Evolutionary conservation across 2,888 invertebrate species (phyloP).

Genomic region (Pristionchus maxplancki): DNA sequence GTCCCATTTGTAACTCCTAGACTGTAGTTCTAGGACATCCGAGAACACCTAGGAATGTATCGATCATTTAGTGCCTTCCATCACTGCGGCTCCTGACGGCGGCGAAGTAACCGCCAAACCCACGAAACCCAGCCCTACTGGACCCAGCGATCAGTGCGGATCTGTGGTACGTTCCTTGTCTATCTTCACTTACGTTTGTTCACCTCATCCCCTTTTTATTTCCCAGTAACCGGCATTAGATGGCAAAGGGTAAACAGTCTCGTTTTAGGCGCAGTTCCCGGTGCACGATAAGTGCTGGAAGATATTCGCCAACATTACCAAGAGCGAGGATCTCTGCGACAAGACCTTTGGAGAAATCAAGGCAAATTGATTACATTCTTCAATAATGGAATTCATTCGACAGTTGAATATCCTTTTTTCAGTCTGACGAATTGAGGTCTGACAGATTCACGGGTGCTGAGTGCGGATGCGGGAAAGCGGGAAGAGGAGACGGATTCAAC

Average conservation of each 20-base stretch:
- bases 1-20: background rate
- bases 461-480: background rate
- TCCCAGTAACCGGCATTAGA: no score
- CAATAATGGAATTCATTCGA: no score
- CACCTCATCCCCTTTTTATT: background rate
- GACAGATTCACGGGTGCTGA: conserved; percentile 47
- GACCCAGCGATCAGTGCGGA: background rate
- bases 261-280: conserved; percentile 43
- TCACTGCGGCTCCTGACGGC: background rate
- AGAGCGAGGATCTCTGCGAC: conserved; percentile 38
- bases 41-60: background rate
- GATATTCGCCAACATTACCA: conserved; percentile 40
- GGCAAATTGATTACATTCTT: no score
- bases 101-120: background rate
- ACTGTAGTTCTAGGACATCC: background rate
- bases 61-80: background rate
- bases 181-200: background rate
- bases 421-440: no score
- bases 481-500: conserved; percentile 51
- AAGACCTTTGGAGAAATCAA: conserved; percentile 44
- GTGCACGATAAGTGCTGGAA: conserved; percentile 47
- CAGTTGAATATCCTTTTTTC: no score
- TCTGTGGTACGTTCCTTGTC: background rate
- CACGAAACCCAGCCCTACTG: background rate
- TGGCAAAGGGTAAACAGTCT: no score